Percentiles rank a stretch among this genome's conserved stretches.
phyloP scores from a whole-genome alignment of 37 sponge, comb jelly and placozoan species.

The Theonella swinhoei region DNA sequence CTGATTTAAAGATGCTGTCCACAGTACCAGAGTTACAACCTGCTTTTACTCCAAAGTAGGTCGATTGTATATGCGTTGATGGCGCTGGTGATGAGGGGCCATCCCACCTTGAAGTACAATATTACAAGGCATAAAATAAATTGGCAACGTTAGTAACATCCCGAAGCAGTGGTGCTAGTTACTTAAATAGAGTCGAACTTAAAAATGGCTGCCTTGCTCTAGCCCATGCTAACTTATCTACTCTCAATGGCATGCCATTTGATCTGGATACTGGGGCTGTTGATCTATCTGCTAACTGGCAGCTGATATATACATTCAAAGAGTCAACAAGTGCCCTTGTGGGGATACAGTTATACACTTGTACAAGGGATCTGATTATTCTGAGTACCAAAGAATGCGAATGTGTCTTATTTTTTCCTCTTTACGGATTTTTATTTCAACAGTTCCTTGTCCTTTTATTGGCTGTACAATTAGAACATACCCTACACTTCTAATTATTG shows the following conservation, averaged over 20 bases:
- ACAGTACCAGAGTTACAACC: neutral
- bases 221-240: constrained; percentile 26
- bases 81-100: constrained; percentile 40
- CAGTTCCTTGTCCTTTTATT: too few relatives aligned
- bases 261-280: constrained; percentile 11
- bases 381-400: constrained; percentile 1
- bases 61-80: constrained; percentile 37
- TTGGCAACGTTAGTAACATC: constrained; percentile 27
- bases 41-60: constrained; percentile 5
- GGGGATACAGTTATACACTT: constrained; percentile 27
- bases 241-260: constrained; percentile 21
- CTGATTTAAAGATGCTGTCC: constrained; percentile 24
- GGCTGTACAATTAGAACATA: too few relatives aligned
- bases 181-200: constrained; percentile 26
- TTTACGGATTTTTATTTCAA: too few relatives aligned
- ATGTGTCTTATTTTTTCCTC: too few relatives aligned
- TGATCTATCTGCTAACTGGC: constrained; percentile 1
- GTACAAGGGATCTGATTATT: constrained; percentile 9
- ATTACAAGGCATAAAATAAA: too few relatives aligned
- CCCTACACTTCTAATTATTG: too few relatives aligned
- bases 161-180: constrained; percentile 22
- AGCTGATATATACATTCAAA: constrained; percentile 29
- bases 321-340: constrained; percentile 23
- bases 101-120: too few relatives aligned
- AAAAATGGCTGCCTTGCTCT: constrained; percentile 34